Conservation (phyloP, 1,140 invertebrate species). For the Cryptotermes secundus region DNA sequence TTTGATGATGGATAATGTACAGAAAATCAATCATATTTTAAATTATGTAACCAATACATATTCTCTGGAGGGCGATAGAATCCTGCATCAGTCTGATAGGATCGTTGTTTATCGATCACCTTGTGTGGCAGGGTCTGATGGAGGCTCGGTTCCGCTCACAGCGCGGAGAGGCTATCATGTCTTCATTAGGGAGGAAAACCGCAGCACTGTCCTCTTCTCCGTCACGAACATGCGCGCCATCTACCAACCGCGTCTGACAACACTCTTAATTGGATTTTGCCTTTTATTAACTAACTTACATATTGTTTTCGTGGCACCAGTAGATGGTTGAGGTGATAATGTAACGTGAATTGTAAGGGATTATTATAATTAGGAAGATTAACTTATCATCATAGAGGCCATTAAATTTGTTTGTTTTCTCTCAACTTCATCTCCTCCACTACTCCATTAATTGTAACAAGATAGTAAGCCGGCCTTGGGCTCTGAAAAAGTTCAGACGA, state of each 20-base stretch:
- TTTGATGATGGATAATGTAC: too few species aligned
- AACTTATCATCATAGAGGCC: not conserved
- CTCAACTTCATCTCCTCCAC: not conserved
- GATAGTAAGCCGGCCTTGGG: too few species aligned
- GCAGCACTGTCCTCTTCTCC: not conserved
- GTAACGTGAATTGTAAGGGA: not conserved
- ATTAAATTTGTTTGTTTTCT: not conserved
- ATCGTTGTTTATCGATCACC: not conserved
- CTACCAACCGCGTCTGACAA: not conserved
- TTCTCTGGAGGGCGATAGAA: too few species aligned
- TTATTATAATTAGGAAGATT: not conserved
- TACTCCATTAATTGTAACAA: too few species aligned
- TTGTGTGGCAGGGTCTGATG: not conserved
- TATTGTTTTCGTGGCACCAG: not conserved
- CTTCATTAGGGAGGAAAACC: constrained; percentile 15
- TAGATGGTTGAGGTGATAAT: not conserved
- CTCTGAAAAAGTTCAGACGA: too few species aligned
- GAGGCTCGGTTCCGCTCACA: not conserved
- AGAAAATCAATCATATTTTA: too few species aligned
- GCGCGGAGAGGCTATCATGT: not conserved
- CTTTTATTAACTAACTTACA: not conserved
- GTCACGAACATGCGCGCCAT: constrained; percentile 8
- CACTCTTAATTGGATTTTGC: constrained; percentile 4
- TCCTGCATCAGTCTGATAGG: too few species aligned
- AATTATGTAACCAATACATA: too few species aligned